A percentile compares a stretch with the other conserved stretches of the same genome.
phyloP scores from a whole-genome alignment of 2,888 invertebrate species.

The Drosophila niveifrons region DNA sequence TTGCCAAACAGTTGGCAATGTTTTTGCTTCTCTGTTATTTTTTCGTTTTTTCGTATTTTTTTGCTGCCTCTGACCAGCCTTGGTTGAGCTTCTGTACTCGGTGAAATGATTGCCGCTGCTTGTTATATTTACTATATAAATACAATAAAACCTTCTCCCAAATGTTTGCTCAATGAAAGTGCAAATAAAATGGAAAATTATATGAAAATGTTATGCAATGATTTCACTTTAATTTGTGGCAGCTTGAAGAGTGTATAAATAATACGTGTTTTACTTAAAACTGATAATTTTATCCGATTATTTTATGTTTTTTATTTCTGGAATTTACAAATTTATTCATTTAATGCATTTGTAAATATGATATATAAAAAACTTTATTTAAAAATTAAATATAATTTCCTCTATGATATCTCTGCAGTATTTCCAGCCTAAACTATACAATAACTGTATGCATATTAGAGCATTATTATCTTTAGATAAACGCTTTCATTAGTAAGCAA shows the following conservation, averaged over 20 bases:
- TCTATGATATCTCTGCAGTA: too few species aligned
- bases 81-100: constrained; percentile 51
- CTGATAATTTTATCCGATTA: too few species aligned
- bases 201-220: neutral
- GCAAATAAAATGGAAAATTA: constrained; percentile 18
- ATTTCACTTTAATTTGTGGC: neutral
- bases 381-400: too few species aligned
- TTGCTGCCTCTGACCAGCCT: constrained; percentile 34
- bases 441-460: neutral
- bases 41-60: constrained; percentile 27
- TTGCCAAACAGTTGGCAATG: constrained; percentile 69
- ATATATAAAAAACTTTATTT: too few species aligned
- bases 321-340: too few species aligned
- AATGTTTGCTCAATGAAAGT: constrained; percentile 58
- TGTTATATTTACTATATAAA: constrained; percentile 57
- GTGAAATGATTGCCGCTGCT: constrained; percentile 55
- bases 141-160: constrained; percentile 30
- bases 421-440: too few species aligned
- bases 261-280: too few species aligned
- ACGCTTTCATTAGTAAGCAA: constrained; percentile 41
- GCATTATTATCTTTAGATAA: constrained; percentile 17
- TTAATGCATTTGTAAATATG: too few species aligned
- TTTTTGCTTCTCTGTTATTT: constrained; percentile 14
- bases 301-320: too few species aligned
- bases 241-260: neutral